A percentile compares a stretch with the other conserved stretches of the same genome.
phyloP scores from a whole-genome alignment of 2,888 invertebrate species.

The Zeuzera pyrina region DNA sequence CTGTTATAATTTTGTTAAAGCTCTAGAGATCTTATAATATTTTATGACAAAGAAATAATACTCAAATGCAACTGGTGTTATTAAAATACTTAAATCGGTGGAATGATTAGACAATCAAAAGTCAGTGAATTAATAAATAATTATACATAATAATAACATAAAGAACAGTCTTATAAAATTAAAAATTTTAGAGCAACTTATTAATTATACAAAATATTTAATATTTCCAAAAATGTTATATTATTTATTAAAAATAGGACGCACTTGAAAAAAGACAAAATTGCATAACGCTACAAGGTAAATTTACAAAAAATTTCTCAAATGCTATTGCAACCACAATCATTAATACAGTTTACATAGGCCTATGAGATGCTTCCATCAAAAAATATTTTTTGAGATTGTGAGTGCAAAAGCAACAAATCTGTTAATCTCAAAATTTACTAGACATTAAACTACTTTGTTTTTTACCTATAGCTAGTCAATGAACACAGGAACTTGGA shows the following conservation, averaged over 20 bases:
- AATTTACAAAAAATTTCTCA: constrained; percentile 25
- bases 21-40: constrained; percentile 31
- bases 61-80: constrained; percentile 49
- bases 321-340: constrained; percentile 26
- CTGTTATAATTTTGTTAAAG: constrained; percentile 23
- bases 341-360: constrained; percentile 8
- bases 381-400: background rate
- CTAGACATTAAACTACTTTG: constrained; percentile 19
- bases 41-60: constrained; percentile 39
- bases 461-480: constrained; percentile 35
- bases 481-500: constrained; percentile 61
- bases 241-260: constrained; percentile 37
- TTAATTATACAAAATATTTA: constrained; percentile 39
- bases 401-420: constrained; percentile 22
- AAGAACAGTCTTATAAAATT: constrained; percentile 63
- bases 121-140: constrained; percentile 37
- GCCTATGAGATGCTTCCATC: too few species aligned
- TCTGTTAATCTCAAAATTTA: constrained; percentile 27
- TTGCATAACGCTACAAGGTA: constrained; percentile 22
- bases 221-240: constrained; percentile 28
- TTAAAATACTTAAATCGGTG: constrained; percentile 62
- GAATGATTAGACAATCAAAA: constrained; percentile 50
- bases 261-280: constrained; percentile 32
- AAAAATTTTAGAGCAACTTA: constrained; percentile 41
- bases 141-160: constrained; percentile 34